phyloP scores from a whole-genome alignment of 64 coral and sea anemone species.

The Actinia tenebrosa region DNA sequence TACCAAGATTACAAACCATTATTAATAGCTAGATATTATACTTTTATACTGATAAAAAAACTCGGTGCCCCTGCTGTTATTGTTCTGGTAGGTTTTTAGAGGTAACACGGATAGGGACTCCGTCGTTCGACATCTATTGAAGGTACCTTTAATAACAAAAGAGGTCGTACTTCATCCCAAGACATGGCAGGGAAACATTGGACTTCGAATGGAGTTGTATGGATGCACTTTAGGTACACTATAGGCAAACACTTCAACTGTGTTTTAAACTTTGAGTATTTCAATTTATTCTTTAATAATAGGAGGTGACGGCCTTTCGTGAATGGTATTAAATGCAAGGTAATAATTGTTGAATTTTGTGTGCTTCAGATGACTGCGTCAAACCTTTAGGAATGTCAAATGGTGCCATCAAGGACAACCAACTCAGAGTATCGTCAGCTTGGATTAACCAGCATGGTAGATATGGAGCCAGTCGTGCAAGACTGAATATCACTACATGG shows the following conservation, averaged over 20 bases:
- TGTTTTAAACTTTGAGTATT: background rate
- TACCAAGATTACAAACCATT: background rate
- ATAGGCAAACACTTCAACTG: background rate
- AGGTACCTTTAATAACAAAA: constrained; percentile 38
- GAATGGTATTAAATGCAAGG: background rate
- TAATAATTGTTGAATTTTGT: background rate
- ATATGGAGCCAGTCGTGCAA: constrained; percentile 39
- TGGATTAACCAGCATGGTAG: constrained; percentile 24
- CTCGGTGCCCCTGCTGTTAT: background rate
- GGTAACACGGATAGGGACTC: constrained; percentile 46
- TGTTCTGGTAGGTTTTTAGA: constrained; percentile 25
- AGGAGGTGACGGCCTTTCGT: background rate
- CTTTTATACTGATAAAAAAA: background rate
- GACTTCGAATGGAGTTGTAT: constrained; percentile 55
- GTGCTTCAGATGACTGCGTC: constrained; percentile 36
- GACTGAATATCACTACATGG: constrained; percentile 48
- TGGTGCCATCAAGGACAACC: constrained; percentile 41
- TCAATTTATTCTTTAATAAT: too few species aligned
- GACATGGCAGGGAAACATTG: constrained; percentile 29
- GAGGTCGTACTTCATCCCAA: constrained; percentile 31
- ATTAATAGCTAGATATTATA: background rate
- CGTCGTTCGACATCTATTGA: constrained; percentile 40
- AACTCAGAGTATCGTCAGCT: constrained; percentile 48
- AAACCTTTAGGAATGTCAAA: constrained; percentile 54
- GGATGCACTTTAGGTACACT: constrained; percentile 45